Evolutionary conservation across 2,113 vertebrate species (phyloP), one percentile per base, ranked within the genome.

Genomic region (Pelusios castaneus): DNA sequence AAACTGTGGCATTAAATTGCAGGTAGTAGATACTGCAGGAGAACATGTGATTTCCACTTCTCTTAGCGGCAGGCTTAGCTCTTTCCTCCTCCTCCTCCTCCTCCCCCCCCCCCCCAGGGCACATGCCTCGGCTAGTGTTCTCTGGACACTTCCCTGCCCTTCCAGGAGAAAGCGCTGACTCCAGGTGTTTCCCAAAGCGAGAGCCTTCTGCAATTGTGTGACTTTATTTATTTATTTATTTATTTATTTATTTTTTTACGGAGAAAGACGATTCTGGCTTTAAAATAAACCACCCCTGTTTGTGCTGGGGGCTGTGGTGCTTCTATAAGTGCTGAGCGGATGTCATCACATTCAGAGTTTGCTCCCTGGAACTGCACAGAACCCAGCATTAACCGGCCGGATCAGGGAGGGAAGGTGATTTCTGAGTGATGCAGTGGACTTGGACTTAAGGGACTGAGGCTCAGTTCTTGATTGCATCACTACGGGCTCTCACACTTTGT

Each of bases 171-270:
- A 95, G 79, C 82, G 90, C 96, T 92, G 92, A 87, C 90, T 95
- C 90, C 94, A 89, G 93, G 91, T 81, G 87, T 95, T 96, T 93
- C 73, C 79, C 58, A 91, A 80, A 96, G 94, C 63, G 88, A 95
- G 92, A 96, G 93, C 87, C 91, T 96, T 94, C 95, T 96, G 94
- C 92, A 86, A 45, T 88, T 81, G 84, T 0, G 0, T 41, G 0
- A 7, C 55, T 88, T 52, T 52, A 52, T 52, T 17, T 49, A 11
- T 49, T 49, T 49, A 49, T 49, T 49, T 49, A 49, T 49, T 49
- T 49, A 49, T 49, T 95, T 88, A n/a, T n/a, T n/a, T n/a, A n/a
- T n/a, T 14, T 88, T 93, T 95, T 88, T 90, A 13, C 12, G 56
- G 2, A 1, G 25, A 24, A 52, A 70, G 89, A 84, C 80, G 81